Base-by-base conservation (phyloP, 2,888 invertebrate genomes). In the Drosophila histrio region DNA sequence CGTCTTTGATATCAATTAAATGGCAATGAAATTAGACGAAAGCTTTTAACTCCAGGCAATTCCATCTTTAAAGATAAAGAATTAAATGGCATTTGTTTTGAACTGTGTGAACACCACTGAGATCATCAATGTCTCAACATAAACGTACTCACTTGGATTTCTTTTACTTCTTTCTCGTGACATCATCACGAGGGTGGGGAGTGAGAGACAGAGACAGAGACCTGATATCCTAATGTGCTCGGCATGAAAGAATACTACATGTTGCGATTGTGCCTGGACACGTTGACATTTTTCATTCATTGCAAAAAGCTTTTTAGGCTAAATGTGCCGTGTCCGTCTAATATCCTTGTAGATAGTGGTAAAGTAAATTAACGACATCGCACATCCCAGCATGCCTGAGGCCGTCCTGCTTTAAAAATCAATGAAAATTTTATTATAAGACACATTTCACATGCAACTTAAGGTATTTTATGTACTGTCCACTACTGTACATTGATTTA, bases 281-380 rank as follows among this genome's bases (percentile, higher is more conserved):
- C 43, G 69, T 63, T 64, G 64, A 59, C 75, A 74, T 39, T 75
- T 66, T 71, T 41, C 47, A 71, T 21, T 62, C 56, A 75, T 75
- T 75, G 71, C 66, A 39, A 66, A 66, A 75, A 75, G 62, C 73
- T 75, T 75, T 74, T 71, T 66, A 24, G 58, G 47, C 71, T 49
- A 66, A 75, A 71, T 63, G 59, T 72, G 62, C 34, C 67, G 65
- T 61, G 69, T 58, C 36, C 65, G 32, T 52, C 24, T 65, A 34
- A 66, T 71, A 59, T 62, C 59, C 26, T 53, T 44, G 38, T 30
- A 67, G 72, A 72, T 72, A 72, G 46, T 36, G 50, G 28, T 34
- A 39, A 53, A 30, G 49, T 47, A 21, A 63, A 39, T 67, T 67
- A 71, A 57, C 38, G 39, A 62, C 44, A 44, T 26, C 19, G 28